Percentiles rank a stretch among this genome's conserved stretches.
Conservation (phyloP, 2,113 vertebrate genomes). For the Centropus unirufus region DNA sequence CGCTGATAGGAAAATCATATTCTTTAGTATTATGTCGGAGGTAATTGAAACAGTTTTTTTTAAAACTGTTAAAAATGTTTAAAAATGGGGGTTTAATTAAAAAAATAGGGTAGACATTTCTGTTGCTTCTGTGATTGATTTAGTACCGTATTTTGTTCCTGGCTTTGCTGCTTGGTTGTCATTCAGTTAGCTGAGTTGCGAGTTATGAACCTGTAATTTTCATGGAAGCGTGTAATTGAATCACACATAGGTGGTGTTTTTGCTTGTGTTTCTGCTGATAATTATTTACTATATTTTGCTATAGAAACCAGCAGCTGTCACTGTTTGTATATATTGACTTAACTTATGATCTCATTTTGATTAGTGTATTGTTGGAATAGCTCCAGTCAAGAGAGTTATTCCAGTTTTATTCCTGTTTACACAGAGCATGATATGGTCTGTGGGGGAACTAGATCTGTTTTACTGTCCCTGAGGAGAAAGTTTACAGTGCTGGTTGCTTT, state of each 20-base stretch:
- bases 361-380: slow-evolving; percentile 25
- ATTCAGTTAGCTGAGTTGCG: not conserved
- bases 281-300: slow-evolving; percentile 50
- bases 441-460: not conserved
- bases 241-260: slow-evolving; percentile 27
- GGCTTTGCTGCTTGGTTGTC: not conserved
- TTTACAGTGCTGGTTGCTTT: not conserved
- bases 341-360: slow-evolving; percentile 62
- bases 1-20: not conserved
- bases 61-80: not conserved
- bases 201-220: not conserved
- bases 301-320: slow-evolving; percentile 62
- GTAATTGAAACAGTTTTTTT: not conserved
- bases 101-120: not conserved
- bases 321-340: slow-evolving; percentile 37
- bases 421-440: not conserved
- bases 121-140: not conserved
- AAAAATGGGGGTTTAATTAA: not conserved
- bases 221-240: not conserved
- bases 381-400: slow-evolving; percentile 44
- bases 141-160: not conserved
- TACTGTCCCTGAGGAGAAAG: not conserved
- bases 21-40: not conserved
- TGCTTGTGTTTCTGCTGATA: slow-evolving; percentile 16
- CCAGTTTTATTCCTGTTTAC: slow-evolving; percentile 30